A percentile compares a stretch with the other conserved stretches of the same genome.
Evolutionary conservation across 2,888 invertebrate genomes (phyloP).

Genomic region (Diadegma fenestrale): DNA sequence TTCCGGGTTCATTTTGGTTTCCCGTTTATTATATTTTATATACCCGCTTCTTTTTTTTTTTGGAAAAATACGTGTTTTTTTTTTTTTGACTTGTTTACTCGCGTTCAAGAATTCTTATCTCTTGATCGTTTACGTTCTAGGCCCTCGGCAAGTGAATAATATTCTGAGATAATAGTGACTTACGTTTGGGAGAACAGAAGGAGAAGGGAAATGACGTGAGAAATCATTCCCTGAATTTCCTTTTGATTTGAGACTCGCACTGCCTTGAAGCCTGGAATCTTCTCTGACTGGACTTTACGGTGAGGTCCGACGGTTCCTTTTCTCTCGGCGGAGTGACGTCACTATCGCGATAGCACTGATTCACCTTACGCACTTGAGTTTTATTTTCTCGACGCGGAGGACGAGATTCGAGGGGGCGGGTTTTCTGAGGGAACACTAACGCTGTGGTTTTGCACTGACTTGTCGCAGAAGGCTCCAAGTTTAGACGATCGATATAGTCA

Average conservation of each 20-base stretch:
- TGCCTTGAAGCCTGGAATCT: constrained; percentile 1
- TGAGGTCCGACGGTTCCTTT: not conserved
- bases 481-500: constrained; percentile 31
- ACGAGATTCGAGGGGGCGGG: not conserved
- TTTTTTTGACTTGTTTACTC: no score
- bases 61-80: no score
- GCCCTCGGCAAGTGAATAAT: no score
- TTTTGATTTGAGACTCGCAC: not conserved
- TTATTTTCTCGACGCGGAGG: constrained; percentile 3
- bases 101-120: no score
- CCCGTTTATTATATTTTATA: not conserved
- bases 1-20: not conserved
- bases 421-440: not conserved
- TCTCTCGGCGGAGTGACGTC: no score
- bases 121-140: no score
- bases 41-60: not conserved
- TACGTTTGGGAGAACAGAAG: constrained; percentile 24
- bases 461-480: constrained; percentile 35
- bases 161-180: constrained; percentile 8
- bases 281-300: not conserved
- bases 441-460: not conserved
- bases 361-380: constrained; percentile 23
- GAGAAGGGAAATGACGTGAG: constrained; percentile 7
- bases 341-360: constrained; percentile 32
- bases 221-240: constrained; percentile 17